phyloP scores from a whole-genome alignment of 2,888 invertebrate species.

The Melieria omissa region DNA sequence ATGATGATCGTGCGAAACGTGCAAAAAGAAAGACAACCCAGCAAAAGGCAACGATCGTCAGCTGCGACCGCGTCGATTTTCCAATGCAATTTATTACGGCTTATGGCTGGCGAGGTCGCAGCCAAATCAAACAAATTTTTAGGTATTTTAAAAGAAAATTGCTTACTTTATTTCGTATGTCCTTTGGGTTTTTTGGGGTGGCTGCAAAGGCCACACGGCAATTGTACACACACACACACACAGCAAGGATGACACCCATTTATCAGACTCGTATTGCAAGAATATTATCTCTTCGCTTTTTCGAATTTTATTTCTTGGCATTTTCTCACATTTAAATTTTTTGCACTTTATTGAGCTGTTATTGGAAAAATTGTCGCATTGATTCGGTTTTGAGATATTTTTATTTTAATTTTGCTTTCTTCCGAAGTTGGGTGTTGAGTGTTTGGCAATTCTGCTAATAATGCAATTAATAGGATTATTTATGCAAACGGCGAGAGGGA shows the following conservation, averaged over 20 bases:
- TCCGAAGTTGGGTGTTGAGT: conserved; percentile 25
- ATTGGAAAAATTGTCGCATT: conserved; percentile 7
- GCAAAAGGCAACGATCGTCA: conserved; percentile 8
- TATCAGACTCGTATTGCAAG: conserved; percentile 18
- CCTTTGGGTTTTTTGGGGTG: not conserved
- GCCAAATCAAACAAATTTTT: conserved; percentile 24
- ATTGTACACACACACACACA: no score
- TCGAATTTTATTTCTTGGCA: conserved; percentile 38
- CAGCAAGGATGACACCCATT: not conserved
- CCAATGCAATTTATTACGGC: conserved; percentile 30
- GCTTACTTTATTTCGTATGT: not conserved
- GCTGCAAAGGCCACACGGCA: conserved; percentile 17
- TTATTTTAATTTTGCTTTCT: conserved; percentile 16
- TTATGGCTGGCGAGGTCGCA: conserved; percentile 11
- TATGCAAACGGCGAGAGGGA: conserved; percentile 48
- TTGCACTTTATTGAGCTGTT: conserved; percentile 51
- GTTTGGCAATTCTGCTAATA: conserved; percentile 50
- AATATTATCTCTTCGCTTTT: conserved; percentile 24
- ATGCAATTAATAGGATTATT: conserved; percentile 59
- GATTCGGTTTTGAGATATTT: conserved; percentile 34
- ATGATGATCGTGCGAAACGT: conserved; percentile 51
- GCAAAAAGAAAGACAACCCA: not conserved
- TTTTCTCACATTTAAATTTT: conserved; percentile 47
- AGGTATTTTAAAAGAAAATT: conserved; percentile 16
- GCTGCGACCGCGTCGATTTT: not conserved